Conservation (phyloP, 2,888 invertebrate species). For the Agrochola lota region DNA sequence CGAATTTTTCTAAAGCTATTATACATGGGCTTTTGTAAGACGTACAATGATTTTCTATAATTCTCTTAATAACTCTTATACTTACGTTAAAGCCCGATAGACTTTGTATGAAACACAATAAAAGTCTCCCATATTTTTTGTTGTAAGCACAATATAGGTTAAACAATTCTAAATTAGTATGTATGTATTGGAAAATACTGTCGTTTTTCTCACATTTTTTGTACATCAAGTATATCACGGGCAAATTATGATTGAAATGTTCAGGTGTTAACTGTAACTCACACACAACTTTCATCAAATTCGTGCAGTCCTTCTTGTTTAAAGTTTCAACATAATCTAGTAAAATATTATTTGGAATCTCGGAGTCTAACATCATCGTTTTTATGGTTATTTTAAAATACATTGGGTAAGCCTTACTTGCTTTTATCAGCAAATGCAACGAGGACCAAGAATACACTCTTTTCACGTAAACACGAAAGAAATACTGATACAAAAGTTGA, state of each 20-base stretch:
- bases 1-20: conserved; percentile 24
- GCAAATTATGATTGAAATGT: conserved; percentile 31
- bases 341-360: conserved; percentile 33
- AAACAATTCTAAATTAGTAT: conserved; percentile 10
- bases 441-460: conserved; percentile 50
- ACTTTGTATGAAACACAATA: conserved; percentile 45
- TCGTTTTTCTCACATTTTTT: conserved; percentile 34
- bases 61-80: conserved; percentile 10
- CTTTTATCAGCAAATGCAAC: conserved; percentile 49
- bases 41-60: conserved; percentile 38
- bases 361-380: conserved; percentile 19
- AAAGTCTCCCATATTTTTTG: conserved; percentile 35
- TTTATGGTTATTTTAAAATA: conserved; percentile 22
- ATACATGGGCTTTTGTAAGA: conserved; percentile 37
- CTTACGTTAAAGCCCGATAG: conserved; percentile 29
- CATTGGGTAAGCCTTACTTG: conserved; percentile 42
- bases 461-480: conserved; percentile 37
- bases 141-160: conserved; percentile 27
- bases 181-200: conserved; percentile 24
- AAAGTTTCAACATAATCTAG: conserved; percentile 44
- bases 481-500: conserved; percentile 31
- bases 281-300: conserved; percentile 19
- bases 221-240: conserved; percentile 32
- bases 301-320: conserved; percentile 19
- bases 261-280: conserved; percentile 7